These are phyloP conservation scores for Bufotes viridis DNA, from an alignment of 2,797 vertebrate species.

Conservation along the genomic window DNA sequence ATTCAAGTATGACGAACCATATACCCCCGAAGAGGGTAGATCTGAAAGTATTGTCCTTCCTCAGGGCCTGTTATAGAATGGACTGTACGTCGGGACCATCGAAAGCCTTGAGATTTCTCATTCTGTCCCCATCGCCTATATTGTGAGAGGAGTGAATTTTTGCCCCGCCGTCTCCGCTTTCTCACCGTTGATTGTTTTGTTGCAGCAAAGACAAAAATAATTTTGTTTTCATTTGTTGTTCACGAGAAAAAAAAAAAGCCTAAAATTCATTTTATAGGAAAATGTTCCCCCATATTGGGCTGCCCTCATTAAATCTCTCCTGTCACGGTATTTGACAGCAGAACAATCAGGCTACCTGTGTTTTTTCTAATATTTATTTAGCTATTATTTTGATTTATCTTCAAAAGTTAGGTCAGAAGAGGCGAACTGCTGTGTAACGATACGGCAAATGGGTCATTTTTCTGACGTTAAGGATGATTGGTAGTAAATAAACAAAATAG, in stretches of 20 bases:
- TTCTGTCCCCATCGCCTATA: not conserved
- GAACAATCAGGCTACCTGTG: slow-evolving; percentile 48
- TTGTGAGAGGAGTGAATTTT: not conserved
- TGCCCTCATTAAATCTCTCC: slow-evolving; percentile 43
- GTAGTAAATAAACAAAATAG: slow-evolving; percentile 53
- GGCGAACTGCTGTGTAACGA: slow-evolving; percentile 20
- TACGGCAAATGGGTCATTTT: slow-evolving; percentile 7
- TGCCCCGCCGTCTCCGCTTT: not conserved
- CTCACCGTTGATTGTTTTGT: slow-evolving; percentile 40
- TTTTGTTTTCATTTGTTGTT: slow-evolving; percentile 35
- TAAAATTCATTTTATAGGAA: rapidly evolving
- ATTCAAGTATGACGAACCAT: not conserved
- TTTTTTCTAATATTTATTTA: slow-evolving; percentile 50
- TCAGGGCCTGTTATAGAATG: not conserved
- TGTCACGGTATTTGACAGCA: slow-evolving; percentile 44
- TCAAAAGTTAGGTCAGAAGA: slow-evolving; percentile 41
- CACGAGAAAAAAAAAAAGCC: not conserved
- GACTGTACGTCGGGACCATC: not conserved
- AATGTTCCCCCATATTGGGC: slow-evolving; percentile 40
- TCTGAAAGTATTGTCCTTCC: not conserved
- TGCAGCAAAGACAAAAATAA: slow-evolving; percentile 4
- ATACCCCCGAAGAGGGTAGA: not conserved
- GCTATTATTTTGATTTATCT: slow-evolving; percentile 44
- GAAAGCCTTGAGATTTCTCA: not conserved
- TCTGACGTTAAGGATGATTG: slow-evolving; percentile 27